Evolutionary conservation across 30 jellyfish, hydroid and myxozoan genomes (phyloP), one percentile per base, ranked within the genome.

Genomic region (Aurelia aurita): DNA sequence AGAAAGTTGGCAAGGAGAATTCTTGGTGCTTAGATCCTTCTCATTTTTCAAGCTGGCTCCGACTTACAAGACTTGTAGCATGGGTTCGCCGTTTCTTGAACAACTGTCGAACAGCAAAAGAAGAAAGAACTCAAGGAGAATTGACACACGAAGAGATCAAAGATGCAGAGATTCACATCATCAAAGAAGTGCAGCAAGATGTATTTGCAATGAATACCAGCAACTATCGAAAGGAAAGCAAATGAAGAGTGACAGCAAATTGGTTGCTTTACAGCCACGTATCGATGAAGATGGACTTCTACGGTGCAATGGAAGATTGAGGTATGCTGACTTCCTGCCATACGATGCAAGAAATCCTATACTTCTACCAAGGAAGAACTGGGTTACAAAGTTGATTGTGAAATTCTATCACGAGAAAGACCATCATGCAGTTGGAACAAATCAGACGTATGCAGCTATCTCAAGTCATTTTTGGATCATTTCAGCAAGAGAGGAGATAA

Each of bases 251-350:
- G 60, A 26, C 64, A 86, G 90, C 74, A 32, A 45, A 11, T 26
- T 76, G 51, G 43, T 77, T 5, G 23, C 46, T 29, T 34, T 72
- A 29, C 63, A 59, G 35, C 91, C 84, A 18, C 72, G 69, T 10
- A 34, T 77, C 15, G 96, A 68, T 78, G 88, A 87, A 72, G 79
- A 87, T 0, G 83, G 87, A 46, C 44, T 87, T 23, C 47, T 87
- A 43, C 79, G 94, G 34, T 87, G 88, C 27, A 58, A 79, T 47
- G 79, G 96, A 43, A 66, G 96, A 79, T 57, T 78, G 71, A 67
- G 78, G 71, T 19, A 77, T 76, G 87, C 92, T 7, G 96, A 63
- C 21, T 78, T 29, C 19, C 82, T 87, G 64, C 47, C 47, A 35
- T 3, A 35, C 47, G 47, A 35, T 35, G 47, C 47, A 35, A 35